Base-by-base conservation (phyloP, 2,113 vertebrate genomes). In the Budorcas taxicolor region DNA sequence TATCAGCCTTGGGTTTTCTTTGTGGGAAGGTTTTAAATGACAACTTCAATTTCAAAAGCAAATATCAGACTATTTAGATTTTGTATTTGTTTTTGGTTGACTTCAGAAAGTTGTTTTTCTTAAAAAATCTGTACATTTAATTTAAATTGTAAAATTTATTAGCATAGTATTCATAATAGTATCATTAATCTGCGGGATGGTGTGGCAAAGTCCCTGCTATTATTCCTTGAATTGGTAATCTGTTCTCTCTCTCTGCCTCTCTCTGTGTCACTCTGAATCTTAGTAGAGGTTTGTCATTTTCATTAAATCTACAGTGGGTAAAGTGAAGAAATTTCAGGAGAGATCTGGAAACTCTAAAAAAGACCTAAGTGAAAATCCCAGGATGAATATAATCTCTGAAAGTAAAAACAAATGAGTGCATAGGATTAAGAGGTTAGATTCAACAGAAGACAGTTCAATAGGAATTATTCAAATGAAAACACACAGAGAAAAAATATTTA, bases 11-110 rank as follows among this genome's bases (percentile, higher is more conserved):
- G 29, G 64, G 23, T 92, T 92, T 92, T 60, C 29, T 88, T 85
- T 92, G n/a, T 96, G 31, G 29, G 50, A 64, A 62, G 33, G 5
- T 89, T 94, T 97, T 90, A 94, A 90, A 87, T 47, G 52, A 62
- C 16, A 90, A 29, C 15, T 80, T 96, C 16, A 92, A 47, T 87
- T 85, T 94, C 29, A 29, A 45, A 36, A 87, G 25, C 80, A 95
- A 92, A 55, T 76, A 86, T 15, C 6, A 40, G 33, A 27, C 74
- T 93, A 25, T 74, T 88, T 27, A 82, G 45, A 85, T 93, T 94
- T 94, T 95, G 2, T 71, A 82, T 87, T 95, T 90, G 13, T 87
- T 55, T 19, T 96, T 53, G 45, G 43, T 36, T 96, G 33, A 86
- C 64, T 95, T 97, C 52, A 88, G 25, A 55, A 96, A 43, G 36